These are phyloP conservation scores for Ctena decussata DNA, from an alignment of 2,888 invertebrate genomes.

Conservation along the genomic window DNA sequence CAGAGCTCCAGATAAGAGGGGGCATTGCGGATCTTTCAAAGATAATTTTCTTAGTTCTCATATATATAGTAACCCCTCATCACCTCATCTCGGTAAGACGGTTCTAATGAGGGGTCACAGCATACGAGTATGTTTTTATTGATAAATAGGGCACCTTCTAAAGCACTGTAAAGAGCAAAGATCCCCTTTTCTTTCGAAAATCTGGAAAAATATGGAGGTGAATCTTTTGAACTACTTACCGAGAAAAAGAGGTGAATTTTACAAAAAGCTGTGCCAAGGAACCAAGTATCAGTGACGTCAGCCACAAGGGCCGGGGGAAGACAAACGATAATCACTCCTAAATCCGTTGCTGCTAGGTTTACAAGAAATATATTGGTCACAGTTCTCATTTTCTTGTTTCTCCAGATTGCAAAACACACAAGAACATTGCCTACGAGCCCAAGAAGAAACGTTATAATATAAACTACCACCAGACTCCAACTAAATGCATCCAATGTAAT, in stretches of 20 bases:
- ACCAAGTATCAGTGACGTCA: conserved; percentile 98
- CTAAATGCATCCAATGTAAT: background rate
- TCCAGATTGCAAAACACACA: conserved; percentile 95
- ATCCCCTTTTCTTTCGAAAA: no score
- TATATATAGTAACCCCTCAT: no score
- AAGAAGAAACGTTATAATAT: conserved; percentile 92
- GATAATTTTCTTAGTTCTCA: no score
- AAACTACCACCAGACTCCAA: conserved; percentile 93
- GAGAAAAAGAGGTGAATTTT: conserved; percentile 95
- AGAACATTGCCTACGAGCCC: conserved; percentile 94
- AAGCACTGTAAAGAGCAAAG: no score
- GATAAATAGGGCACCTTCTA: no score
- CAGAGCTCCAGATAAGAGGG: no score
- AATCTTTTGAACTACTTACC: conserved; percentile 91
- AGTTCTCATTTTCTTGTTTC: conserved; percentile 96
- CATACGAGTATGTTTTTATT: no score
- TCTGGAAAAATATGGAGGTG: no score
- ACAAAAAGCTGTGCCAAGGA: conserved; percentile 94
- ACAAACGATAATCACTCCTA: conserved; percentile 95
- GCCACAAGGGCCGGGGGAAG: conserved; percentile 95
- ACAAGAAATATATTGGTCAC: conserved; percentile 98
- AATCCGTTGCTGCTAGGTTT: conserved; percentile 94
- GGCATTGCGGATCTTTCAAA: no score
- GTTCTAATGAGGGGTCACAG: no score
- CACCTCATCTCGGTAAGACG: no score